Conservation (phyloP, 2,113 vertebrate species). For the Ascaphus truei region DNA sequence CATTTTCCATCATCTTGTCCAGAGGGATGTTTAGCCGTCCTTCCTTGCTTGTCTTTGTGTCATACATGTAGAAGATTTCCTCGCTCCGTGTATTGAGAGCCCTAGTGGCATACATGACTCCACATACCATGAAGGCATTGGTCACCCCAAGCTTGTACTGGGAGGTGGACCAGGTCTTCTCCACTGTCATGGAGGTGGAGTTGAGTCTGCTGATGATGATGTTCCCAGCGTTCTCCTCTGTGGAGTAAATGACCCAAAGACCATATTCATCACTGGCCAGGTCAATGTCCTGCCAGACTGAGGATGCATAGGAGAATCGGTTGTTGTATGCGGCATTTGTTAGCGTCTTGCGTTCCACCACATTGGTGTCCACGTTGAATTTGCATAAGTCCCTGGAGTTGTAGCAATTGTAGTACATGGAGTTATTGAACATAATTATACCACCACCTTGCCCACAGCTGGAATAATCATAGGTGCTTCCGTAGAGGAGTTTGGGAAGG, state of each 20-base stretch:
- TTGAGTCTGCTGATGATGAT: constrained; percentile 90
- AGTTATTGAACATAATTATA: constrained; percentile 61
- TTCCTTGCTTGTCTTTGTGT: constrained; percentile 68
- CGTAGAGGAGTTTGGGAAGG: background rate
- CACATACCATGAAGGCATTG: constrained; percentile 89
- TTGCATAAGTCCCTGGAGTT: constrained; percentile 46
- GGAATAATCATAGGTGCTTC: background rate
- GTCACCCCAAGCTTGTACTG: constrained; percentile 74
- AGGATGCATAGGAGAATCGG: constrained; percentile 82
- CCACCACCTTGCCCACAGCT: constrained; percentile 69
- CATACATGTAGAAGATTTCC: constrained; percentile 86
- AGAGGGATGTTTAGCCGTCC: constrained; percentile 42
- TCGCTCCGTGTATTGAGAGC: constrained; percentile 64
- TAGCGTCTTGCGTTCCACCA: constrained; percentile 47
- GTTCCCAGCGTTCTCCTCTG: constrained; percentile 80
- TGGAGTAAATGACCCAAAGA: constrained; percentile 92
- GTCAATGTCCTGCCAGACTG: constrained; percentile 81
- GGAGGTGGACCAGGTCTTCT: constrained; percentile 81
- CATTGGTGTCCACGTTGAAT: constrained; percentile 47
- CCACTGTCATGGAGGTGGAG: constrained; percentile 80
- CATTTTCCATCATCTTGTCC: constrained; percentile 54
- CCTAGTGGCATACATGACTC: constrained; percentile 84
- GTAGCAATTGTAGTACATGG: constrained; percentile 69
- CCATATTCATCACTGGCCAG: constrained; percentile 85
- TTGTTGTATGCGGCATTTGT: constrained; percentile 69